Conservation (phyloP, 2,888 invertebrate genomes). For the Dicyrtoma fusca region DNA sequence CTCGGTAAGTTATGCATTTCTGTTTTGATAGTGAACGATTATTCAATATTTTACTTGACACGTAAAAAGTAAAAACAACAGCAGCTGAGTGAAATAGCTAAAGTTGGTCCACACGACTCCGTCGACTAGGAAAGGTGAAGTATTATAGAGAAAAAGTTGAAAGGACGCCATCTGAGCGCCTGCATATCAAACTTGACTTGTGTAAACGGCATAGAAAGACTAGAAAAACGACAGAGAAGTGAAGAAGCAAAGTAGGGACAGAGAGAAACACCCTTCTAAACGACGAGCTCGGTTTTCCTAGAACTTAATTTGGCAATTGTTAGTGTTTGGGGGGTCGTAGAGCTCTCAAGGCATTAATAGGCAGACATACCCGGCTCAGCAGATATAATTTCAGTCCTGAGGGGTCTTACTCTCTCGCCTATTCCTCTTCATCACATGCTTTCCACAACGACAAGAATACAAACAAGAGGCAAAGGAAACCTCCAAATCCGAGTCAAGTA, state of each 20-base stretch:
- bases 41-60: not conserved
- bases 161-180: not conserved
- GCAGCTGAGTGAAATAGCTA: not conserved
- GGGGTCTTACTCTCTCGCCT: slow-evolving; percentile 31
- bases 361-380: slow-evolving; percentile 33
- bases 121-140: not conserved
- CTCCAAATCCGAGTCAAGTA: slow-evolving; percentile 8
- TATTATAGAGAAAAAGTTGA: not conserved
- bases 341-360: slow-evolving; percentile 43
- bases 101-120: not conserved
- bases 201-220: not conserved
- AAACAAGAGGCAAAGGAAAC: slow-evolving; percentile 24
- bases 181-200: not conserved
- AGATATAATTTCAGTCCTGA: slow-evolving; percentile 46
- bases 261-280: slow-evolving; percentile 11
- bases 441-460: slow-evolving; percentile 20
- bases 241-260: slow-evolving; percentile 18
- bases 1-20: too few relatives aligned
- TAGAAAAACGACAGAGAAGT: not conserved
- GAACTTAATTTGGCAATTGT: slow-evolving; percentile 47
- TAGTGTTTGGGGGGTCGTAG: slow-evolving; percentile 46
- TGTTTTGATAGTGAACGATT: too few relatives aligned
- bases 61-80: not conserved
- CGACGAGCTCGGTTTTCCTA: slow-evolving; percentile 42
- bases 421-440: slow-evolving; percentile 7